Evolutionary conservation across 37 sponge, comb jelly and placozoan genomes (phyloP).

Genomic region (Amphimedon queenslandica): DNA sequence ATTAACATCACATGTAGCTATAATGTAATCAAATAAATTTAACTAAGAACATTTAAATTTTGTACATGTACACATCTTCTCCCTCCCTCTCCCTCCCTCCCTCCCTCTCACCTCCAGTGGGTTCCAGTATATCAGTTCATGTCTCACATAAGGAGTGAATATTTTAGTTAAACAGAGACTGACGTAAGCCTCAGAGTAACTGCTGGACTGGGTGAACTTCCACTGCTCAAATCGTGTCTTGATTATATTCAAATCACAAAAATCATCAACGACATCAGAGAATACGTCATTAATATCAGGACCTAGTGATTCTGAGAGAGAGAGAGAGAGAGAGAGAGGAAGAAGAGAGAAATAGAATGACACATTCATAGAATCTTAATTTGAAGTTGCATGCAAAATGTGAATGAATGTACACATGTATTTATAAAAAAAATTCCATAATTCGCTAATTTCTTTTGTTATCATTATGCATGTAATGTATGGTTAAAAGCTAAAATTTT

Average conservation of each 20-base stretch:
- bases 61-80: too few species aligned
- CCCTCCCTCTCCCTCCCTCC: too few species aligned
- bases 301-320: conserved; percentile 12
- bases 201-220: conserved; percentile 46
- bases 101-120: conserved; percentile 38
- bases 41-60: too few species aligned
- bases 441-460: too few species aligned
- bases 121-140: conserved; percentile 68
- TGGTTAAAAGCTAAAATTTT: too few species aligned
- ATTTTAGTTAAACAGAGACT: conserved; percentile 61
- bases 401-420: too few species aligned
- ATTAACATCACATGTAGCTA: too few species aligned
- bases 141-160: conserved; percentile 63
- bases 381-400: background rate
- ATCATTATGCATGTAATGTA: too few species aligned
- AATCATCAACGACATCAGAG: conserved; percentile 73
- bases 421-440: too few species aligned
- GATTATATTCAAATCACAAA: conserved; percentile 42
- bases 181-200: conserved; percentile 67
- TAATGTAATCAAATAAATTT: too few species aligned
- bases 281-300: conserved; percentile 41
- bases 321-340: background rate
- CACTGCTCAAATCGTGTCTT: conserved; percentile 59
- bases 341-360: background rate
- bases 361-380: background rate